Percentiles rank a stretch among this genome's conserved stretches.
Conservation (phyloP, 2,113 vertebrate genomes). For the Formicarius rufipectus region DNA sequence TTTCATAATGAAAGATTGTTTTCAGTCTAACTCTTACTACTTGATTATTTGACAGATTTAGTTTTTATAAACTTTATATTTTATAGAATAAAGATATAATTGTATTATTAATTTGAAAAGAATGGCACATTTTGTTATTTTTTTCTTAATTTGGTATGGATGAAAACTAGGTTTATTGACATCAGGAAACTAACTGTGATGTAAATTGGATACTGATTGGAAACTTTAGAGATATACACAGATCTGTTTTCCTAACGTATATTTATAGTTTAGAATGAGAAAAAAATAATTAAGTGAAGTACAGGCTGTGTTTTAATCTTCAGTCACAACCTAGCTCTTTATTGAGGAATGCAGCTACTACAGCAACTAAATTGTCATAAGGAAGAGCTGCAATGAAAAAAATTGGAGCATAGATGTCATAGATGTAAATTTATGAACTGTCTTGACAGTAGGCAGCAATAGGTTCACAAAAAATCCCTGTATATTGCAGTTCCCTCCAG, state of each 20-base stretch:
- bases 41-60: neutral
- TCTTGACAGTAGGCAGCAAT: neutral
- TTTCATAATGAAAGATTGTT: neutral
- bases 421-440: constrained; percentile 52
- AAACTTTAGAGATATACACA: neutral
- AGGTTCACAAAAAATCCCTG: constrained; percentile 34
- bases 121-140: neutral
- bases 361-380: neutral
- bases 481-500: constrained; percentile 59
- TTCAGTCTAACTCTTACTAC: neutral
- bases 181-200: neutral
- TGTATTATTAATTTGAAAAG: neutral
- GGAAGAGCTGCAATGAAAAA: neutral
- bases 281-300: neutral
- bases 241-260: neutral
- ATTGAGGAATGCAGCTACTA: neutral
- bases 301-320: neutral
- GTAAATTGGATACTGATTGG: neutral
- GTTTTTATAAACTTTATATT: neutral
- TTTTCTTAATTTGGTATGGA: neutral
- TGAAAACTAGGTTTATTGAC: neutral
- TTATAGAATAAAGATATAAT: neutral
- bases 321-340: neutral
- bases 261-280: neutral
- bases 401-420: neutral